Evolutionary conservation across 37 sponge, comb jelly and placozoan species (phyloP).

Genomic region (Spongia lamella): DNA sequence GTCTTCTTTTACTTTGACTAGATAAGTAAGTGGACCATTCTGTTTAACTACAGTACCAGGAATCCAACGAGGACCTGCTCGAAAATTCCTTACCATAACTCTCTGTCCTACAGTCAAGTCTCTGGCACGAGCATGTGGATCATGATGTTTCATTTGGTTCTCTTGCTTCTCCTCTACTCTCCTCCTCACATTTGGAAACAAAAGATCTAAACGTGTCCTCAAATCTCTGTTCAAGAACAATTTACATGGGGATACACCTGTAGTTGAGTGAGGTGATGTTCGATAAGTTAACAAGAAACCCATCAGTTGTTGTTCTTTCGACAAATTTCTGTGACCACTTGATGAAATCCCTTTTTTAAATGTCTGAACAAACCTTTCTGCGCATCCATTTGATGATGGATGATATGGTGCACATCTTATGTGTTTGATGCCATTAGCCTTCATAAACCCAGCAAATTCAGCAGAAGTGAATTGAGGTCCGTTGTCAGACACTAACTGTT

Average conservation of each 20-base stretch:
- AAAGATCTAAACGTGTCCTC: constrained; percentile 18
- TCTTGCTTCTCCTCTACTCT: constrained; percentile 4
- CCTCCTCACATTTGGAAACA: constrained; percentile 1
- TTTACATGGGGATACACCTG: too few relatives aligned
- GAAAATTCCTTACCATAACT: constrained; percentile 30
- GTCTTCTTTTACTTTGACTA: too few relatives aligned
- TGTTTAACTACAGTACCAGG: constrained; percentile 2
- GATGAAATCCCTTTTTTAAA: constrained; percentile 10
- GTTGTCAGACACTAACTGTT: constrained; percentile 11
- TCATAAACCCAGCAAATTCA: not conserved
- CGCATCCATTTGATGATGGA: constrained; percentile 24
- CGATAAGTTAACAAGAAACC: constrained; percentile 3
- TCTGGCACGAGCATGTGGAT: not conserved
- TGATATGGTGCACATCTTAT: constrained; percentile 4
- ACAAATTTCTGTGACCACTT: not conserved
- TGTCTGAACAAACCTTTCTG: constrained; percentile 15
- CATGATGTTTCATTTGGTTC: constrained; percentile 22
- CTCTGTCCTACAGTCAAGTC: constrained; percentile 13
- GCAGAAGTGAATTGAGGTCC: constrained; percentile 1
- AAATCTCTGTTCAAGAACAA: constrained; percentile 13
- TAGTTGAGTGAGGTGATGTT: constrained; percentile 10
- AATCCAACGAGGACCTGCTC: constrained; percentile 25
- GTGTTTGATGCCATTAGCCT: not conserved
- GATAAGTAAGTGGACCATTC: not conserved
- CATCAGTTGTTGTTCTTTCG: not conserved